Base-by-base conservation (phyloP, 2,797 vertebrate genomes). In the Scyliorhinus canicula region DNA sequence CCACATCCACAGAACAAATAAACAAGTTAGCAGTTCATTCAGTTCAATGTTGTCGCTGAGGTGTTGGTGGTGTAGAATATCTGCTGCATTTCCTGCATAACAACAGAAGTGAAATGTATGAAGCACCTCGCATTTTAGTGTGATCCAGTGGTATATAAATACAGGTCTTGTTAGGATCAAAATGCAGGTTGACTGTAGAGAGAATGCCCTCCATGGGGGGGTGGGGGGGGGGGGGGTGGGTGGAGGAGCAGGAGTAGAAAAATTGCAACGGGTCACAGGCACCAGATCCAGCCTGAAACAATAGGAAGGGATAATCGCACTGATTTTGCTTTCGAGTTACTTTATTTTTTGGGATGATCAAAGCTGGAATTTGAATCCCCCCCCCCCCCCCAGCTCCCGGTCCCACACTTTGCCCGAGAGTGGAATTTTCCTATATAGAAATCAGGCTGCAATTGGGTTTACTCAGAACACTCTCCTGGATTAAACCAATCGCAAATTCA, bases 351-450 rank as follows among this genome's bases (percentile, higher is more conserved):
- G 97, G 71, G 96, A 96, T 97, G 97, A 97, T 97, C 96, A 44
- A 52, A 71, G 47, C 5, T 50, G 96, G 96, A 97, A 97, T 97
- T 97, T 98, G 98, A 96, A 98, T 98, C 98, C 97, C 97, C 97
- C n/a, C n/a, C n/a, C n/a, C n/a, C n/a, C n/a, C n/a, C n/a, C n/a
- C n/a, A n/a, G n/a, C n/a, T n/a, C n/a, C 96, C 96, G 96, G 96
- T 96, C 97, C 96, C 97, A 55, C 3, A 55, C 55, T 55, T n/a
- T n/a, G 96, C 96, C 96, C 96, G 96, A 96, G 96, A 95, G 96
- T 96, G 95, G 95, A 95, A 95, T 95, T 95, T 86, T 95, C 95
- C 97, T 96, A 96, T 96, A 96, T 96, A 96, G 52, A 90, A n/a
- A 60, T 1, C 86, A 57, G 14, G 52, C 85, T 93, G 85, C 52